Conservation (phyloP, 1,140 invertebrate genomes). For the Macrosteles quadrilineatus region DNA sequence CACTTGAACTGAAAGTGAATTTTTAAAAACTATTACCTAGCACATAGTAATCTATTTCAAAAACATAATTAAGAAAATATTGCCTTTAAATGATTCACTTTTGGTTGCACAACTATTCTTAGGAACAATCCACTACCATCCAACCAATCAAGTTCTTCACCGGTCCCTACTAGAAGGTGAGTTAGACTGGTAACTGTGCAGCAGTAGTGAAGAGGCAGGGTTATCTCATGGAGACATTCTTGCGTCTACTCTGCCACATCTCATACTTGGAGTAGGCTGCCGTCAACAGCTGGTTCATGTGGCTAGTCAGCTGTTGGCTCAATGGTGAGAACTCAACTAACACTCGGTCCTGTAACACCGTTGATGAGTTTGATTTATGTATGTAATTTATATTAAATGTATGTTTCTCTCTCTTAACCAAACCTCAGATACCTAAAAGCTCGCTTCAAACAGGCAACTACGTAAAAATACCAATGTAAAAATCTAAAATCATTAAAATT, state of each 20-base stretch:
- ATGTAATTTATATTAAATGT: too few relatives aligned
- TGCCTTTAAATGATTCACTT: too few relatives aligned
- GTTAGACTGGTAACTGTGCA: slow-evolving; percentile 2
- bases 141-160: background rate
- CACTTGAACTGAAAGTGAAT: too few relatives aligned
- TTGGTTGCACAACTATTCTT: too few relatives aligned
- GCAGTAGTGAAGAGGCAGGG: background rate
- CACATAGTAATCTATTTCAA: too few relatives aligned
- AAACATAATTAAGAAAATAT: too few relatives aligned
- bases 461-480: background rate
- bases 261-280: slow-evolving; percentile 81
- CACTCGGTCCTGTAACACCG: slow-evolving; percentile 68
- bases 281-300: slow-evolving; percentile 81
- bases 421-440: too few relatives aligned
- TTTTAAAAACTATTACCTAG: too few relatives aligned
- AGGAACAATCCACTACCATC: too few relatives aligned
- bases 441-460: background rate
- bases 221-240: slow-evolving; percentile 33
- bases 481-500: too few relatives aligned
- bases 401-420: too few relatives aligned
- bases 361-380: too few relatives aligned
- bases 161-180: background rate
- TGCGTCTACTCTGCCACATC: slow-evolving; percentile 78
- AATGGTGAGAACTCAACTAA: slow-evolving; percentile 74
- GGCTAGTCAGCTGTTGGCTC: slow-evolving; percentile 79